Percentiles rank a stretch among this genome's conserved stretches.
Conservation (phyloP, 2,888 invertebrate species). For the Pseudanteris insignis region DNA sequence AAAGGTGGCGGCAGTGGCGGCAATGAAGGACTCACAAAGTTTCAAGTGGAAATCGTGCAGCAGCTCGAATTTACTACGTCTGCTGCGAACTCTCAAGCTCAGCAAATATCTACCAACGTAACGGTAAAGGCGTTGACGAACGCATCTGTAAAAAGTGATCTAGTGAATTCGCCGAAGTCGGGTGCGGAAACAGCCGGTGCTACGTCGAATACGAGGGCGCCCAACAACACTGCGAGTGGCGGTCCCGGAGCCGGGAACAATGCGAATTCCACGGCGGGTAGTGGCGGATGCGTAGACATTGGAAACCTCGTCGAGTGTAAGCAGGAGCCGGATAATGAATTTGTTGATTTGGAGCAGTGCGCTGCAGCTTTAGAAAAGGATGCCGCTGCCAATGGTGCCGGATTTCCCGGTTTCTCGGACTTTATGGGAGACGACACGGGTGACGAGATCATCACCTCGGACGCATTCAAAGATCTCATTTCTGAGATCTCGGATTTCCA, state of each 20-base stretch:
- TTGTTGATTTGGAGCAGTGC: constrained; percentile 85
- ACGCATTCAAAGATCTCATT: constrained; percentile 85
- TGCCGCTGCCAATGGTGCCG: constrained; percentile 76
- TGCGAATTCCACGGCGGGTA: constrained; percentile 41
- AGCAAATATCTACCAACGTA: constrained; percentile 91
- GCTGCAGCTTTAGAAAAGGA: constrained; percentile 88
- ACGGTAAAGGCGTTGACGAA: constrained; percentile 85
- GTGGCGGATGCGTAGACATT: constrained; percentile 68
- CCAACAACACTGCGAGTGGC: constrained; percentile 55
- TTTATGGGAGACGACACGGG: constrained; percentile 86
- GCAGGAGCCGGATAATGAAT: constrained; percentile 85
- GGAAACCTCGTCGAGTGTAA: constrained; percentile 81
- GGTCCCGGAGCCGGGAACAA: constrained; percentile 47
- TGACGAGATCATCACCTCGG: constrained; percentile 78
- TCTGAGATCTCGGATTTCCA: constrained; percentile 85
- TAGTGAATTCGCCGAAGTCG: constrained; percentile 67
- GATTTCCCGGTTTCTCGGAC: constrained; percentile 82
- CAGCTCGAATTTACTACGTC: constrained; percentile 90
- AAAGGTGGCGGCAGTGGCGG: constrained; percentile 54
- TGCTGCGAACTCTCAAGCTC: constrained; percentile 85
- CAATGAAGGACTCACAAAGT: constrained; percentile 72
- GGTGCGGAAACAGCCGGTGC: constrained; percentile 66
- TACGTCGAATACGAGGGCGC: constrained; percentile 51
- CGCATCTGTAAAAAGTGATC: constrained; percentile 73
- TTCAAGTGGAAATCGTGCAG: constrained; percentile 92